Evolutionary conservation across 2,888 invertebrate species (phyloP).

Genomic region (Lycaena phlaeas): DNA sequence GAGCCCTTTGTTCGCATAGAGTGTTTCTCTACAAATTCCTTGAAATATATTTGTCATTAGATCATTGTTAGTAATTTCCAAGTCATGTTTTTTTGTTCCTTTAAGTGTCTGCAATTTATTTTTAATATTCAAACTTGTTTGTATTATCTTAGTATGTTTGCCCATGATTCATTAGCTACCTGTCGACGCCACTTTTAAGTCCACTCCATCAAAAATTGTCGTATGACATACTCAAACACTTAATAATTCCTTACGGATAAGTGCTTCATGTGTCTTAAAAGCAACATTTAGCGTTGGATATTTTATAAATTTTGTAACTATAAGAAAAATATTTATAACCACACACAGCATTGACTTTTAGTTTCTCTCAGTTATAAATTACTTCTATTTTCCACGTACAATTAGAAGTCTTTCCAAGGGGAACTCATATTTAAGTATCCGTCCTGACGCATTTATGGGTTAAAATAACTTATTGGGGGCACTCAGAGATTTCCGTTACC

Average conservation of each 20-base stretch:
- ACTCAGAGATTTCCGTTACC: conserved; percentile 55
- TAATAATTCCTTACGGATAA: conserved; percentile 58
- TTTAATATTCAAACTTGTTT: conserved; percentile 3
- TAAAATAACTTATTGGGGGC: conserved; percentile 44
- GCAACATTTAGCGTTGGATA: conserved; percentile 13
- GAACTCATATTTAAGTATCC: too few relatives aligned
- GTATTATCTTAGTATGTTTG: conserved; percentile 13
- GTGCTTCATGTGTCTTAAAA: conserved; percentile 26
- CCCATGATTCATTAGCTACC: conserved; percentile 55
- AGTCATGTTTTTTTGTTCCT: not conserved
- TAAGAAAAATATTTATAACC: not conserved
- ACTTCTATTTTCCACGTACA: not conserved
- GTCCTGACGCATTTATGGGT: conserved; percentile 39
- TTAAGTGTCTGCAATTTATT: not conserved
- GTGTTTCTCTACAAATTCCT: not conserved
- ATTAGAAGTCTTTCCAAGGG: too few relatives aligned
- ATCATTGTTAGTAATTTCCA: not conserved
- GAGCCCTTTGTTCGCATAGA: not conserved
- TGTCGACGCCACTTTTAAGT: conserved; percentile 51
- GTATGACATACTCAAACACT: conserved; percentile 48
- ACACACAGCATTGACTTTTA: not conserved
- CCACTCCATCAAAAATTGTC: conserved; percentile 53
- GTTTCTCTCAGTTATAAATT: not conserved
- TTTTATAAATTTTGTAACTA: too few relatives aligned
- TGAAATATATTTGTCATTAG: conserved; percentile 5